phyloP scores from a whole-genome alignment of 92 coral and sea anemone genomes.

The Porites lobata region DNA sequence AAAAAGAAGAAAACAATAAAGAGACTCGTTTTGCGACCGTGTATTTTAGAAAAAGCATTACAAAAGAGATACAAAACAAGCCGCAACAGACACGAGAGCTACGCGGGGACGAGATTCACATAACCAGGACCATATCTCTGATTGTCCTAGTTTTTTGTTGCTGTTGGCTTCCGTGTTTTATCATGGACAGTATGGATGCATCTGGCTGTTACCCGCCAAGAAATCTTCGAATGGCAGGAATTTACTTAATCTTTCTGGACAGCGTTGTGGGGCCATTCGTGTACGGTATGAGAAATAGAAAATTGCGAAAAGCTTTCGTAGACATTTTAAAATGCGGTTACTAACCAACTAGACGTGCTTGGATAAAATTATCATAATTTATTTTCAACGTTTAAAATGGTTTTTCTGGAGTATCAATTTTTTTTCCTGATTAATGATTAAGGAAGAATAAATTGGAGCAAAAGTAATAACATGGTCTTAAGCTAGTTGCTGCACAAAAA shows the following conservation, averaged over 20 bases:
- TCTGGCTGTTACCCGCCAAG: constrained; percentile 46
- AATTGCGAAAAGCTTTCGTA: constrained; percentile 45
- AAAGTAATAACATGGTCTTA: too few relatives aligned
- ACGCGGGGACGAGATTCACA: constrained; percentile 64
- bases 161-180: constrained; percentile 72
- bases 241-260: constrained; percentile 69
- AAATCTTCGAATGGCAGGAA: constrained; percentile 54
- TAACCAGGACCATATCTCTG: constrained; percentile 54
- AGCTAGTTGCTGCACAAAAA: too few relatives aligned
- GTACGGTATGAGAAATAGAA: constrained; percentile 59
- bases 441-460: too few relatives aligned
- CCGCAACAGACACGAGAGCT: neutral
- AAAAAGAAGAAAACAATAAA: neutral
- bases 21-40: neutral
- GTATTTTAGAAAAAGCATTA: neutral
- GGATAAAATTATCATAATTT: neutral
- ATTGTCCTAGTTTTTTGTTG: constrained; percentile 57
- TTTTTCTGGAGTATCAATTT: neutral
- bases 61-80: neutral
- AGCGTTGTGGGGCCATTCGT: constrained; percentile 60
- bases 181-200: constrained; percentile 71
- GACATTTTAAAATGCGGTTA: constrained; percentile 29
- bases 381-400: neutral
- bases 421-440: too few relatives aligned
- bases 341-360: neutral